phyloP scores from a whole-genome alignment of 2,797 vertebrate genomes.

The Crocodylus rhombifer region DNA sequence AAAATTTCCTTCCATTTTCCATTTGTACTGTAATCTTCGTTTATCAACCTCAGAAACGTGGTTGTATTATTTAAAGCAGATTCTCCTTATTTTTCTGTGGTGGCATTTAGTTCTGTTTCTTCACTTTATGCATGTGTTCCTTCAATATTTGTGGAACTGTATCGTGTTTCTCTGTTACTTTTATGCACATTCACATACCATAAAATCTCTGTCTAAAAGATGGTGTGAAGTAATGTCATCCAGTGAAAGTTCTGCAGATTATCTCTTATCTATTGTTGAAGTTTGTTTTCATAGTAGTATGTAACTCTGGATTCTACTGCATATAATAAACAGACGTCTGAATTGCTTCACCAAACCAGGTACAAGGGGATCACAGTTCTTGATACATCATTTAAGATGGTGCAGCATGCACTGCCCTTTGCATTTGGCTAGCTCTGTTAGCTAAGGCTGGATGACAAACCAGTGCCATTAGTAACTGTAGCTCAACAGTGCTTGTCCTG shows the following conservation, averaged over 20 bases:
- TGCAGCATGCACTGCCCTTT: not conserved
- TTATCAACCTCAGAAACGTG: not conserved
- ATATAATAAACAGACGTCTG: not conserved
- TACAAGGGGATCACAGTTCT: not conserved
- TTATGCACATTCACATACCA: not conserved
- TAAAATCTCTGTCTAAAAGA: not conserved
- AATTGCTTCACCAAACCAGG: not conserved
- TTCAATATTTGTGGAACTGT: not conserved
- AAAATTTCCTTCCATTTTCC: not conserved
- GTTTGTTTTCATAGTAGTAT: not conserved
- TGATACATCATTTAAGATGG: not conserved
- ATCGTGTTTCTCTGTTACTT: not conserved
- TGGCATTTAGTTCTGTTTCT: not conserved
- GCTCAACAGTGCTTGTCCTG: not conserved
- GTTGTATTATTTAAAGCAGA: not conserved
- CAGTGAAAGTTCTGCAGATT: not conserved
- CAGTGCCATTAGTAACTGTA: not conserved
- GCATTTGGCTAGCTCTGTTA: not conserved
- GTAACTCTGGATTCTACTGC: not conserved
- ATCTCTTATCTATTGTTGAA: not conserved
- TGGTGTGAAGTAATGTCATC: not conserved
- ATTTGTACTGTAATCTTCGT: not conserved
- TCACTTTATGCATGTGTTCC: not conserved
- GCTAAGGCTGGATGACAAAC: not conserved
- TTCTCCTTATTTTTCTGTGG: not conserved